Conservation (phyloP, 2,888 invertebrate genomes). For the Cataglyphis albicans region DNA sequence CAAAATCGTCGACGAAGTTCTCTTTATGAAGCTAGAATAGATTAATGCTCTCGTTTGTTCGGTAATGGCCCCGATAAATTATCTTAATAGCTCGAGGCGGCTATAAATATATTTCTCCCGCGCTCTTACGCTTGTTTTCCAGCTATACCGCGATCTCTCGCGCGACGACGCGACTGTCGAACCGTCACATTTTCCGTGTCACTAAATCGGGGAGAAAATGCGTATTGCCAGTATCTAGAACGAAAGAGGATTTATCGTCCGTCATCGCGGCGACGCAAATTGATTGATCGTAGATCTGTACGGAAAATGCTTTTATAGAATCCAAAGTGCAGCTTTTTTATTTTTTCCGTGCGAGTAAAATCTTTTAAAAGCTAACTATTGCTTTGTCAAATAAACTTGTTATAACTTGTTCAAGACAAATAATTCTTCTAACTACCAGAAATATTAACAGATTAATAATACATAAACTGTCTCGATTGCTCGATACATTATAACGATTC, state of each 20-base stretch:
- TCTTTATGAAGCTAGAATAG: conserved; percentile 86
- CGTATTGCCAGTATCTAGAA: conserved; percentile 46
- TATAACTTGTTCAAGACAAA: background rate
- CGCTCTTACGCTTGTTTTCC: conserved; percentile 80
- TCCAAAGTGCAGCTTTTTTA: background rate
- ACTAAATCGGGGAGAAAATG: conserved; percentile 69
- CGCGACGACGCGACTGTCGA: conserved; percentile 66
- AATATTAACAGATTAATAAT: background rate
- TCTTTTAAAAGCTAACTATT: background rate
- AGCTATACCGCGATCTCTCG: conserved; percentile 75
- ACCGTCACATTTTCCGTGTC: conserved; percentile 76
- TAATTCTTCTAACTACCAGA: background rate
- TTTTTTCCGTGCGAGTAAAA: conserved; percentile 12
- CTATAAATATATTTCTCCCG: conserved; percentile 85
- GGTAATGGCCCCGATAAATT: conserved; percentile 85
- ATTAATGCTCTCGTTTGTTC: conserved; percentile 86
- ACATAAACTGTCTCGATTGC: background rate
- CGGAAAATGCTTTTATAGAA: background rate
- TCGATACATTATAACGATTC: background rate
- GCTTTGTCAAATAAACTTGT: background rate
- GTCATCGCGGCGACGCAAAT: conserved; percentile 63
- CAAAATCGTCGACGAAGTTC: conserved; percentile 85
- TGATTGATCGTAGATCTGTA: conserved; percentile 39
- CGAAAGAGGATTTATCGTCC: conserved; percentile 62
- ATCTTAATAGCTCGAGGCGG: conserved; percentile 84